A percentile compares a stretch with the other conserved stretches of the same genome.
Evolutionary conservation across 1,140 invertebrate species (phyloP).

Genomic region (Drosophila suzukii): DNA sequence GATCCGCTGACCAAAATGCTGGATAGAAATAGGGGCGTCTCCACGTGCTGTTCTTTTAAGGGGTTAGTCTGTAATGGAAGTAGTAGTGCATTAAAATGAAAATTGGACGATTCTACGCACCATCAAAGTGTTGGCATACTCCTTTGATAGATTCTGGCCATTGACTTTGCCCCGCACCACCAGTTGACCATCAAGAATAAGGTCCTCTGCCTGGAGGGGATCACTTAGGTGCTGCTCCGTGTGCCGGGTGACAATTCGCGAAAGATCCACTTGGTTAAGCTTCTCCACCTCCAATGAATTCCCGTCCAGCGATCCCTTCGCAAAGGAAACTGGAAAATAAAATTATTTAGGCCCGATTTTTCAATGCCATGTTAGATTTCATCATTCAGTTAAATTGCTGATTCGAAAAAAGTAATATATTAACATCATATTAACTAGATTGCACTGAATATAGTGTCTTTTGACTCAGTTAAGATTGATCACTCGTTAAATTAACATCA

Average conservation of each 20-base stretch:
- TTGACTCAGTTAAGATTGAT: no score
- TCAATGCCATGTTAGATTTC: no score
- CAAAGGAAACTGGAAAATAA: conserved; percentile 45
- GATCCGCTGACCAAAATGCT: conserved; percentile 35
- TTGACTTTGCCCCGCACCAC: conserved; percentile 52
- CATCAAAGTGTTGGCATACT: conserved; percentile 74
- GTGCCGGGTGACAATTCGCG: conserved; percentile 56
- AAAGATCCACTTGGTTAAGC: conserved; percentile 65
- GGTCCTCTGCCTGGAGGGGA: conserved; percentile 36
- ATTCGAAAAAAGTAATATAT: no score
- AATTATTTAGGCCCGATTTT: no score
- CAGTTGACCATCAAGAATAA: conserved; percentile 51
- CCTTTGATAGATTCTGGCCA: conserved; percentile 48
- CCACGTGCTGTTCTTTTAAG: conserved; percentile 39
- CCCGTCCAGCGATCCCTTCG: conserved; percentile 51
- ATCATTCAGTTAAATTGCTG: no score
- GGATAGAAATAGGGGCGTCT: conserved; percentile 59
- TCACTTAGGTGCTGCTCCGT: conserved; percentile 60
- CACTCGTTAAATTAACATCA: no score
- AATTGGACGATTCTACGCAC: conserved; percentile 34
- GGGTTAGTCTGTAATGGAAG: conserved; percentile 39
- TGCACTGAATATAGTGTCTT: no score
- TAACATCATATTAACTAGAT: no score
- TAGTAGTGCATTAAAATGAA: no score
- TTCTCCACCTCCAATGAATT: conserved; percentile 52